These are phyloP conservation scores for Junonia oenone DNA, from an alignment of 2,888 invertebrate species.

Conservation along the genomic window DNA sequence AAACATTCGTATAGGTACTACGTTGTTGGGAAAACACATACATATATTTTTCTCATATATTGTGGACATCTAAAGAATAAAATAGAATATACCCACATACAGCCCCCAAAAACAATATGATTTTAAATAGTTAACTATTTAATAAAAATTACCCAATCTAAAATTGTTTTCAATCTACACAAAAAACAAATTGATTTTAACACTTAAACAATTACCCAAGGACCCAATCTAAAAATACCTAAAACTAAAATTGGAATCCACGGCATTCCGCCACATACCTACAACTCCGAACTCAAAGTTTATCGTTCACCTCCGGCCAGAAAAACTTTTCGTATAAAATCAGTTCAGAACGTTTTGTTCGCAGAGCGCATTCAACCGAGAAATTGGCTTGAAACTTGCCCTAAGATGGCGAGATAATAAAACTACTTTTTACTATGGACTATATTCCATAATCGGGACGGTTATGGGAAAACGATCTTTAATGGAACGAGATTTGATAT, in stretches of 20 bases:
- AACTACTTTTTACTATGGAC: slow-evolving; percentile 9
- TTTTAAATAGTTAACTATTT: too few relatives aligned
- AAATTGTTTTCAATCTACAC: too few relatives aligned
- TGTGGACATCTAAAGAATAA: too few relatives aligned
- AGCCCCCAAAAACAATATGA: too few relatives aligned
- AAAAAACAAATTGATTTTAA: too few relatives aligned
- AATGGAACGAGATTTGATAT: not conserved
- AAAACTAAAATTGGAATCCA: not conserved
- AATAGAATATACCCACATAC: too few relatives aligned
- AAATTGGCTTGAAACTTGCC: slow-evolving; percentile 40
- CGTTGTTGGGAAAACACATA: too few relatives aligned
- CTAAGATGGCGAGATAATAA: slow-evolving; percentile 28
- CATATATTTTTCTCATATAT: too few relatives aligned
- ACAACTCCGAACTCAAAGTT: slow-evolving; percentile 18
- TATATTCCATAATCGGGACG: not conserved
- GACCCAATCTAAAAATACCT: not conserved
- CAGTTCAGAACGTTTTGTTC: slow-evolving; percentile 34
- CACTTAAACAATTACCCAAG: too few relatives aligned
- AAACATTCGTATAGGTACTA: too few relatives aligned
- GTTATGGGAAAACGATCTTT: not conserved
- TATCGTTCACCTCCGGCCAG: slow-evolving; percentile 25
- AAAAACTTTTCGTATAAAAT: slow-evolving; percentile 39
- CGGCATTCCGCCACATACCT: slow-evolving; percentile 1
- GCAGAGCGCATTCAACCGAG: slow-evolving; percentile 34
- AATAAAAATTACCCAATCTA: too few relatives aligned